Base-by-base conservation (phyloP, 2,797 vertebrate species). In the Podarcis lilfordi region DNA sequence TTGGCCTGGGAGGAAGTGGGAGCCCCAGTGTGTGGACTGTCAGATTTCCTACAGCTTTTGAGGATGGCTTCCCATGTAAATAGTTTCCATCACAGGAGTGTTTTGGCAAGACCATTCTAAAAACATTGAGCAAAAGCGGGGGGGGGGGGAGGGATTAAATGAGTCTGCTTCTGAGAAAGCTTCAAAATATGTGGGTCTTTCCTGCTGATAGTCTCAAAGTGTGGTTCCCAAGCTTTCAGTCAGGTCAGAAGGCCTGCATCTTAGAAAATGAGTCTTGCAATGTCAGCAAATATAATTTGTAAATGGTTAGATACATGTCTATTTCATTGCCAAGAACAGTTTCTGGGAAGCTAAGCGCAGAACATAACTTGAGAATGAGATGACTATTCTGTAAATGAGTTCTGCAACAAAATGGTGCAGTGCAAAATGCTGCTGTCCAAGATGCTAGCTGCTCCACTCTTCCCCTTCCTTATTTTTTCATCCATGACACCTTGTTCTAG, bases 51-150 rank as follows among this genome's bases (percentile, higher is more conserved):
- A 79, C 21, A 32, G n/a, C n/a, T 61, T 55, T n/a, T 87, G 35
- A 74, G 50, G 32, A 74, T 81, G 32, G 23, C n/a, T 86, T 80
- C 32, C 35, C 68, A 40, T 87, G 68, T 87, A 61, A 81, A 81
- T 80, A 40, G 40, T 86, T 86, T 68, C 32, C 13, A 25, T n/a
- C 29, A 45, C 45, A 59, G 35, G 29, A 66, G 23, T 83, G 74
- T 43, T 79, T n/a, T 32, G 23, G 37, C 21, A 86, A 86, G 43
- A 25, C 85, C 29, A 35, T 40, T 80, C 25, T 80, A 80, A 40
- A 80, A 40, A 80, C 71, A 68, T n/a, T 29, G 78, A 81, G 61
- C 61, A 66, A 66, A 68, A 27, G 32, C 32, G 32, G 32, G 32
- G 32, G 74, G 45, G 45, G 45, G 50, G 11, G 50, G 13, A 8